Evolutionary conservation across 2,888 invertebrate species (phyloP).

Genomic region (Caenorhabditis wallacei): DNA sequence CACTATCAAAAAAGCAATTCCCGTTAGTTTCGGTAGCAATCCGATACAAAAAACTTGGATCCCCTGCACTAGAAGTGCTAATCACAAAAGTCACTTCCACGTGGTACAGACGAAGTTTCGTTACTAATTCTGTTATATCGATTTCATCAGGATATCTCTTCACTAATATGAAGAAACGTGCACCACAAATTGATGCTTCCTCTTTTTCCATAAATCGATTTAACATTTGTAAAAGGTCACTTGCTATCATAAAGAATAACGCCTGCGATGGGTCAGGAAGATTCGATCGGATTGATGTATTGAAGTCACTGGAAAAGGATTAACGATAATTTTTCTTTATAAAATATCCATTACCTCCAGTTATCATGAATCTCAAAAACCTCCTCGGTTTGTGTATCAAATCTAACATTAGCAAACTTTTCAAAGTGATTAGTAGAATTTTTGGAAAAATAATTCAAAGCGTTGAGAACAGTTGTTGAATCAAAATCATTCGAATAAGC

Average conservation of each 20-base stretch:
- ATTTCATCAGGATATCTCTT: not conserved
- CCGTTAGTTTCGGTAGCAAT: not conserved
- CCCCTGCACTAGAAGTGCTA: not conserved
- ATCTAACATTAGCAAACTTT: not conserved
- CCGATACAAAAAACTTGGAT: not conserved
- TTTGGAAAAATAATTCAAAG: not conserved
- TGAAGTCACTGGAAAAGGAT: not conserved
- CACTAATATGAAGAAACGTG: not conserved
- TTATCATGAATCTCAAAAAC: not conserved
- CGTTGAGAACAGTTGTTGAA: not conserved
- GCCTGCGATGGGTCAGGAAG: not conserved
- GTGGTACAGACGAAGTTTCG: not conserved
- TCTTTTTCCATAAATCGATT: too few relatives aligned
- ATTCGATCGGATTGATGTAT: not conserved
- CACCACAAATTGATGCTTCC: not conserved
- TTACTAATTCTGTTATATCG: not conserved
- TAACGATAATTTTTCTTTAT: too few relatives aligned
- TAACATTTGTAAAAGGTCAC: too few relatives aligned
- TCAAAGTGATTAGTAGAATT: not conserved
- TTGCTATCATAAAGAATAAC: too few relatives aligned
- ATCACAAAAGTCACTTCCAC: not conserved
- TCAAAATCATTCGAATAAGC: constrained; percentile 3
- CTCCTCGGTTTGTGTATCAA: not conserved
- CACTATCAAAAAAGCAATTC: not conserved
- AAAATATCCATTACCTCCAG: too few relatives aligned